Base-by-base conservation (phyloP, 1,140 invertebrate genomes). In the Adoxophyes honmai region DNA sequence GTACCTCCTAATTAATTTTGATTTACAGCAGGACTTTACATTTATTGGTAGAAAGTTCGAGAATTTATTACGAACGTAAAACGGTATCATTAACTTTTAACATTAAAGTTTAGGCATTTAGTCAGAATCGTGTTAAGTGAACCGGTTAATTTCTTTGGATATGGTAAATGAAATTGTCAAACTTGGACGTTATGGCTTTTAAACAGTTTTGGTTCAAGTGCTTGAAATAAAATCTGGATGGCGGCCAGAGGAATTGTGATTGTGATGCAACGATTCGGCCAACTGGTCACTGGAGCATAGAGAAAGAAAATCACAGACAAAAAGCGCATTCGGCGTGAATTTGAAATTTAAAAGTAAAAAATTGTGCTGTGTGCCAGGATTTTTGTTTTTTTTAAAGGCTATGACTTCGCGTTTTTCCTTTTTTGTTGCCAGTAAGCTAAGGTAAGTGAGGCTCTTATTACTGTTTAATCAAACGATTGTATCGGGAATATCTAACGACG, bases 231-330 rank as follows among this genome's bases (percentile, higher is more conserved):
- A 48, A 48, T 48, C 42, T 48, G 42, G 42, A 48, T 4, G 9
- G 16, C 10, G 16, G 42, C 42, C 42, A 48, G 42, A 33, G 42
- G n/a, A 28, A 48, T 48, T 48, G 42, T 48, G 16, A 48, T 48
- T 48, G 42, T 48, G n/a, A 48, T 48, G 21, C 42, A 28, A 28
- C 42, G 42, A 18, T 4, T 18, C 10, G 18, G 42, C 42, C 21
- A 48, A 48, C 42, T 28, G 42, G 21, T 33, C 42, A 48, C 42
- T 13, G 11, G 9, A 48, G 18, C 42, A 48, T 48, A 48, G n/a
- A 48, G 16, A 48, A 48, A 48, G 42, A 48, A 48, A 48, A 48
- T 48, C 42, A 48, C 42, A 48, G 16, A 48, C 42, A 18, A 48
- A 28, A 28, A 48, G 11, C 11, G 11, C 9, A 11, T 48, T 48